A percentile compares a stretch with the other conserved stretches of the same genome.
phyloP scores from a whole-genome alignment of 2,888 invertebrate genomes.

The Selenia dentaria region DNA sequence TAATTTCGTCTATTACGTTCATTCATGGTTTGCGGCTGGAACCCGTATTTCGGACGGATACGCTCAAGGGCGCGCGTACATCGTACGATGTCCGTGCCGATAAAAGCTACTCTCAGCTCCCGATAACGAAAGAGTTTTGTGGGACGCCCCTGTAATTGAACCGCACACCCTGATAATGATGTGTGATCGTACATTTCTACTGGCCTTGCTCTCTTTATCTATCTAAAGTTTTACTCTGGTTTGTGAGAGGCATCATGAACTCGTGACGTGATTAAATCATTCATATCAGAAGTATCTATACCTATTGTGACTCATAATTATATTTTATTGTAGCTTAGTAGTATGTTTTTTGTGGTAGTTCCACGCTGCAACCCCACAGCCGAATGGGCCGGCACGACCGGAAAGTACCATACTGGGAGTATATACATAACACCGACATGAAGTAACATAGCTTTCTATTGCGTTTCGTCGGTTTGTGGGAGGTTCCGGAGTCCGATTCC shows the following conservation, averaged over 20 bases:
- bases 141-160: constrained; percentile 15
- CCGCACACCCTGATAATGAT: constrained; percentile 6
- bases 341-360: no score
- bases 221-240: background rate
- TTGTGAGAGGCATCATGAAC: background rate
- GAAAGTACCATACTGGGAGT: no score
- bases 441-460: no score
- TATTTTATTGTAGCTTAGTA: no score
- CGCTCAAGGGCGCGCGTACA: constrained; percentile 63
- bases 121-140: constrained; percentile 25
- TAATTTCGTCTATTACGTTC: constrained; percentile 32
- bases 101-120: constrained; percentile 8
- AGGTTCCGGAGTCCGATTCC: no score
- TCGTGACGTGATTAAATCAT: no score
- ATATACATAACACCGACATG: no score
- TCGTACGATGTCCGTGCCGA: constrained; percentile 33
- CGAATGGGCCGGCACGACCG: no score
- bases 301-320: no score
- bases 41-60: constrained; percentile 47
- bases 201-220: constrained; percentile 19
- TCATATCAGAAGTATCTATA: no score
- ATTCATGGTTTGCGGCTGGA: constrained; percentile 44
- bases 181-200: constrained; percentile 8
- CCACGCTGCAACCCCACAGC: no score
- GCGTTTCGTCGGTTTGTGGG: no score